These are phyloP conservation scores for Chloroceryle aenea DNA, from an alignment of 2,113 vertebrate species.

Conservation along the genomic window DNA sequence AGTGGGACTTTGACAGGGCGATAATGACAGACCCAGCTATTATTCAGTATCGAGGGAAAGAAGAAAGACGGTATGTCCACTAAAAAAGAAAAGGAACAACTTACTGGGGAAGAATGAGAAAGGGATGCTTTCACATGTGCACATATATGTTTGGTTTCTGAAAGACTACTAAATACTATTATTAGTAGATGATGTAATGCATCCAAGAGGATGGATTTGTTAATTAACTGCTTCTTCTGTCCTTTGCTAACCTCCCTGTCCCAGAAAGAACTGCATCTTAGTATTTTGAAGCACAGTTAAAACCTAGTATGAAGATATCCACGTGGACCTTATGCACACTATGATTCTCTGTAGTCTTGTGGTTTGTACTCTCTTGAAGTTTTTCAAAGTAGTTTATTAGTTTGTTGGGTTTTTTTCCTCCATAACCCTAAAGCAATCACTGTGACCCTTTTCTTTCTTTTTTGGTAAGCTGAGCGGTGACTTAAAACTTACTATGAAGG, in stretches of 20 bases:
- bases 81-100: not conserved
- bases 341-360: not conserved
- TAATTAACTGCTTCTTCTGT: not conserved
- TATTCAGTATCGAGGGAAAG: not conserved
- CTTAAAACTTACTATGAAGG: not conserved
- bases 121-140: not conserved
- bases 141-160: not conserved
- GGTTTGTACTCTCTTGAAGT: not conserved
- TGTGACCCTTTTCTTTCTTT: not conserved
- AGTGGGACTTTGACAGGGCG: not conserved
- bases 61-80: not conserved
- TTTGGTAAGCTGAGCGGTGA: not conserved
- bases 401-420: not conserved
- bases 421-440: not conserved
- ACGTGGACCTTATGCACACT: rapidly evolving
- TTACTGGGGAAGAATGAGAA: not conserved
- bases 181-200: not conserved
- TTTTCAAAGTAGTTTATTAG: not conserved
- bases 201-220: not conserved
- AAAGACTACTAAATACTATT: not conserved
- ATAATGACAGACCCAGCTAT: not conserved
- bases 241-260: not conserved
- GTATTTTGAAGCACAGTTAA: not conserved
- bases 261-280: not conserved
- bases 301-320: not conserved